Percentiles rank a stretch among this genome's conserved stretches.
Evolutionary conservation across 2,797 vertebrate species (phyloP).

Genomic region (Graptemys geographica): DNA sequence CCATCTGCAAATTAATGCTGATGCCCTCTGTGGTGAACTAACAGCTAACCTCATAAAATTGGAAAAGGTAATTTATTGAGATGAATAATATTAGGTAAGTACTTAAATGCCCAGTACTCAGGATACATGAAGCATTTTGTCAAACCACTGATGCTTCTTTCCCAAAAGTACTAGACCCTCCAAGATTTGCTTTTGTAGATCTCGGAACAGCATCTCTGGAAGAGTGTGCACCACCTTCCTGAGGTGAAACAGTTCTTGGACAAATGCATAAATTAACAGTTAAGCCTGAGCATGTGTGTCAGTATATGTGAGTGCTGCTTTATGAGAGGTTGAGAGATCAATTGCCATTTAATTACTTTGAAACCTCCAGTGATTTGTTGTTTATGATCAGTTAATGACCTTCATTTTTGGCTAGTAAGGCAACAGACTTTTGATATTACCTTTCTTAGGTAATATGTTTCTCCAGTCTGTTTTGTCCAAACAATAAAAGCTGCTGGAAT

Average conservation of each 20-base stretch:
- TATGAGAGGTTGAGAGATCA: not conserved
- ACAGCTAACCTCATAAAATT: conserved; percentile 90
- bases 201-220: not conserved
- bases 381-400: not conserved
- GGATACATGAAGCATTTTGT: not conserved
- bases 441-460: not conserved
- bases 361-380: not conserved
- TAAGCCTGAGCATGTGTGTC: fast-evolving
- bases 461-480: not conserved
- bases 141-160: not conserved
- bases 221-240: not conserved
- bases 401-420: fast-evolving
- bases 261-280: not conserved
- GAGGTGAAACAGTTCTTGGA: not conserved
- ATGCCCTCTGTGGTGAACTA: conserved; percentile 88
- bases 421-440: not conserved
- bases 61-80: conserved; percentile 87
- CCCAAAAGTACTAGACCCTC: not conserved
- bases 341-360: not conserved
- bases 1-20: conserved; percentile 80
- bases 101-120: not conserved
- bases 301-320: not conserved
- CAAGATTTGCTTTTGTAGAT: not conserved
- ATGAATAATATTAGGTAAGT: not conserved
- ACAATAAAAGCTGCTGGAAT: not conserved